Percentiles rank a stretch among this genome's conserved stretches.
Conservation (phyloP, 2,888 invertebrate species). For the Agrenia bidenticulata region DNA sequence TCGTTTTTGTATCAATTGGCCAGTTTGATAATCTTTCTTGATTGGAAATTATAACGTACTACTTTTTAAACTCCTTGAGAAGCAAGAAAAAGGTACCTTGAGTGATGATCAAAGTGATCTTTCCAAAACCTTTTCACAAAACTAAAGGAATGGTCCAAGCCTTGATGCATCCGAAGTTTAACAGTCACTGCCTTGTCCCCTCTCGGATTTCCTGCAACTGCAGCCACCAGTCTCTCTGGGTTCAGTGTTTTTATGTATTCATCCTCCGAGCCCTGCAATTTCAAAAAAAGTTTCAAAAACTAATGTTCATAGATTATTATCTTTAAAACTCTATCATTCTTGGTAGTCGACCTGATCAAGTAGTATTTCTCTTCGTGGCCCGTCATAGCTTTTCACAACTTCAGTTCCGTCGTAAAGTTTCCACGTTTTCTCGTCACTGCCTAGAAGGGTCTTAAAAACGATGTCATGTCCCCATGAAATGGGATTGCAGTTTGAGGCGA, state of each 20-base stretch:
- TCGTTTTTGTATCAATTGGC: no score
- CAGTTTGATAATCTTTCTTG: no score
- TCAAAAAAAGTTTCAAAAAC: background rate
- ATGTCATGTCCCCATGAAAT: constrained; percentile 79
- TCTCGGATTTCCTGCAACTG: constrained; percentile 32
- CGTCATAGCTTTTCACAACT: constrained; percentile 76
- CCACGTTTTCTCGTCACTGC: constrained; percentile 62
- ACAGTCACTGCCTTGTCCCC: constrained; percentile 34
- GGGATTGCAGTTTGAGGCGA: constrained; percentile 93
- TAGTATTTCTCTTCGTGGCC: constrained; percentile 77
- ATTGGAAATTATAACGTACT: no score
- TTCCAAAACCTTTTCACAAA: constrained; percentile 38
- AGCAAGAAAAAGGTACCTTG: constrained; percentile 8
- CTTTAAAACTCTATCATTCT: background rate
- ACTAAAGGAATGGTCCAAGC: constrained; percentile 25
- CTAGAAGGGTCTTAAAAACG: constrained; percentile 78
- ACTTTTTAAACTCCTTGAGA: constrained; percentile 15
- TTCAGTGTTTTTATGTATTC: constrained; percentile 35
- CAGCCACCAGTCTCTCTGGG: constrained; percentile 30
- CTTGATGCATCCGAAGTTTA: constrained; percentile 29
- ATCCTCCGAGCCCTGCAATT: constrained; percentile 26
- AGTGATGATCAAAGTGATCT: constrained; percentile 36
- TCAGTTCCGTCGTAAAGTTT: constrained; percentile 85
- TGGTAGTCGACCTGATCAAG: constrained; percentile 50
- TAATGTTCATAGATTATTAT: background rate